Evolutionary conservation across 2,797 vertebrate species (phyloP).

Genomic region (Pseudomugil gertrudae): DNA sequence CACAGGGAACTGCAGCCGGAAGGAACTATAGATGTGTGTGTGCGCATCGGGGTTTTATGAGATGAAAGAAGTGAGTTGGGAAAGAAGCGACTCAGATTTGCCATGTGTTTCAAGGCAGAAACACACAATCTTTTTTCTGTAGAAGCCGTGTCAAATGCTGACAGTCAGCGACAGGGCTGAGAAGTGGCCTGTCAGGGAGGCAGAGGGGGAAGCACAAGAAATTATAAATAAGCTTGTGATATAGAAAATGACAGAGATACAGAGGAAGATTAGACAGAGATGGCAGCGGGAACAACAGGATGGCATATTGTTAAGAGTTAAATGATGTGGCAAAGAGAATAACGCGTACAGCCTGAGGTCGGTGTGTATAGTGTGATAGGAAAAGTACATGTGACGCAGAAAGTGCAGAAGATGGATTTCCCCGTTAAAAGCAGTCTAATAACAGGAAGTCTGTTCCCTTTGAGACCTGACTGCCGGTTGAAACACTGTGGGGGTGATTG

Average conservation of each 20-base stretch:
- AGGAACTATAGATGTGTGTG: conserved; percentile 41
- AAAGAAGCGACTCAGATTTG: conserved; percentile 62
- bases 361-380: conserved; percentile 58
- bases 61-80: neutral
- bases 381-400: conserved; percentile 56
- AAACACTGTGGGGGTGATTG: conserved; percentile 49
- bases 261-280: conserved; percentile 18
- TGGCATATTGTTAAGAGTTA: conserved; percentile 60
- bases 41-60: neutral
- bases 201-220: conserved; percentile 26
- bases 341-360: conserved; percentile 66
- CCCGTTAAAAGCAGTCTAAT: conserved; percentile 69
- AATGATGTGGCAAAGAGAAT: conserved; percentile 62
- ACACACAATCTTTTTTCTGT: conserved; percentile 30
- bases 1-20: conserved; percentile 54
- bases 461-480: conserved; percentile 44
- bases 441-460: conserved; percentile 62
- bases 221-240: conserved; percentile 36
- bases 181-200: conserved; percentile 52
- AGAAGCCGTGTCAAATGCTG: conserved; percentile 64
- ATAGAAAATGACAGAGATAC: conserved; percentile 32
- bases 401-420: conserved; percentile 71
- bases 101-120: conserved; percentile 62
- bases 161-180: conserved; percentile 59
- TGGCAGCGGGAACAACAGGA: conserved; percentile 43